A percentile compares a stretch with the other conserved stretches of the same genome.
Evolutionary conservation across 2,888 invertebrate species (phyloP).

Genomic region (Pollenia amentaria): DNA sequence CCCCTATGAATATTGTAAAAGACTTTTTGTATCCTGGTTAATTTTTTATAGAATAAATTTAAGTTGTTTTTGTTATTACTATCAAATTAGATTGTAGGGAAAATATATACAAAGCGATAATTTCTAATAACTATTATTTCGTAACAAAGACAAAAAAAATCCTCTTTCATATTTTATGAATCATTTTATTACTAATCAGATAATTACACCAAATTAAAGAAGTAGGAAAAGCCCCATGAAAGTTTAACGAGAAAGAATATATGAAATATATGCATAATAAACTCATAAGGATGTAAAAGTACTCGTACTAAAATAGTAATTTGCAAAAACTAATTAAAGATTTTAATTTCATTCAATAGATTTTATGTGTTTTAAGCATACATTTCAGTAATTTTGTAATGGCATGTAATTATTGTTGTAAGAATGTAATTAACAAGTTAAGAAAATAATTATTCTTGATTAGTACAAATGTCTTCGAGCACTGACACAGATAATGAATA

Average conservation of each 20-base stretch:
- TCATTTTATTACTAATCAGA: conserved; percentile 38
- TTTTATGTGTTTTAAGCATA: not conserved
- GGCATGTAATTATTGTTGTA: not conserved
- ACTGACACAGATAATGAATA: not conserved
- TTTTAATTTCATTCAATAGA: conserved; percentile 23
- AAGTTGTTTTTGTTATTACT: conserved; percentile 24
- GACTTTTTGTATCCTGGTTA: conserved; percentile 23
- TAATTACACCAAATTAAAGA: conserved; percentile 35
- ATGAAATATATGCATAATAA: no score
- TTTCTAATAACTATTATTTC: conserved; percentile 61
- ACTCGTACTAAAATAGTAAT: not conserved
- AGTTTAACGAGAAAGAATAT: not conserved
- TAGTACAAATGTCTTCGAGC: not conserved
- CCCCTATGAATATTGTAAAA: conserved; percentile 52
- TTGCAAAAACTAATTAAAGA: conserved; percentile 13
- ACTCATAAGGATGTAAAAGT: not conserved
- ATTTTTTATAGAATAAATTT: not conserved
- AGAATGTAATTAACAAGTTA: not conserved
- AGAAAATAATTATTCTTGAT: not conserved
- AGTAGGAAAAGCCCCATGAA: conserved; percentile 20
- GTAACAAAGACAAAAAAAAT: not conserved
- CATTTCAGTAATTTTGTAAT: not conserved
- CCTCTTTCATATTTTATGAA: conserved; percentile 36
- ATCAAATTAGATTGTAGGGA: conserved; percentile 12
- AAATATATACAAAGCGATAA: conserved; percentile 21